Conservation (phyloP, 2,888 invertebrate genomes). For the Pasiphila rectangulata region DNA sequence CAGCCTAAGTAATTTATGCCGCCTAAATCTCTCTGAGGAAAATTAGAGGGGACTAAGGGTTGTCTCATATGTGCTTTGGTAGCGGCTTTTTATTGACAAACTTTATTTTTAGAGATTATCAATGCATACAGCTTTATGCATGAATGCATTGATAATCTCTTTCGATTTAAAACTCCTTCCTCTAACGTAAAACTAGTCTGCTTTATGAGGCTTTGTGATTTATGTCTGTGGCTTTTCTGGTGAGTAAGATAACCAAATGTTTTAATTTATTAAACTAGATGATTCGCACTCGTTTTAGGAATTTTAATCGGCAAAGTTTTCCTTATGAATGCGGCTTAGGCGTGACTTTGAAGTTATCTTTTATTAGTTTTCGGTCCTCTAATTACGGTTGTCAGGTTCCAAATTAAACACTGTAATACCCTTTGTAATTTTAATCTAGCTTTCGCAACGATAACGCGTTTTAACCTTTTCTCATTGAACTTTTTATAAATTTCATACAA, state of each 20-base stretch:
- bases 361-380: slow-evolving; percentile 71
- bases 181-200: too few relatives aligned
- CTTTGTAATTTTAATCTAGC: slow-evolving; percentile 28
- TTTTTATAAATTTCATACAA: too few relatives aligned
- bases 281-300: slow-evolving; percentile 76
- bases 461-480: too few relatives aligned
- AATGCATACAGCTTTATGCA: too few relatives aligned
- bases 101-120: background rate
- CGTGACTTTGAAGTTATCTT: slow-evolving; percentile 72
- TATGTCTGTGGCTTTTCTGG: too few relatives aligned
- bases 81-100: background rate
- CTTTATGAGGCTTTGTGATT: too few relatives aligned
- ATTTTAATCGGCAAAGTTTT: slow-evolving; percentile 77
- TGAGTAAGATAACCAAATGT: too few relatives aligned
- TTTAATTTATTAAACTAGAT: slow-evolving; percentile 77
- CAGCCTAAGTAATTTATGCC: slow-evolving; percentile 74
- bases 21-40: slow-evolving; percentile 76
- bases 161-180: too few relatives aligned
- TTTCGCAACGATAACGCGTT: too few relatives aligned
- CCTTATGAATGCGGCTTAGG: slow-evolving; percentile 74
- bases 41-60: slow-evolving; percentile 53
- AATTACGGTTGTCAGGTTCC: slow-evolving; percentile 70
- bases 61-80: slow-evolving; percentile 2
- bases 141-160: too few relatives aligned
- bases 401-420: slow-evolving; percentile 63